phyloP scores from a whole-genome alignment of 2,797 vertebrate species.

The Botia kubotai region DNA sequence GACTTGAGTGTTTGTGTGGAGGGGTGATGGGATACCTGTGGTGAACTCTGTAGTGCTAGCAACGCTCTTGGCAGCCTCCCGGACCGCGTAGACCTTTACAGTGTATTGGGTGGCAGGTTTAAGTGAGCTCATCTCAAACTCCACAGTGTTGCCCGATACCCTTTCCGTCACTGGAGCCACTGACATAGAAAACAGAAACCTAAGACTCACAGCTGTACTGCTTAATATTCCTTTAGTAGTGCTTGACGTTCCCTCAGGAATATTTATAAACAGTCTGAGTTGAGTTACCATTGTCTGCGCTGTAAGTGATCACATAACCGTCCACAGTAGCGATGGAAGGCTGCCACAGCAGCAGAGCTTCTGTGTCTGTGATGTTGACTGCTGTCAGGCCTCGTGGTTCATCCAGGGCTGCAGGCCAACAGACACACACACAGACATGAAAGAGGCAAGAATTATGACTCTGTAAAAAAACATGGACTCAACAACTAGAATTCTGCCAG shows the following conservation, averaged over 20 bases:
- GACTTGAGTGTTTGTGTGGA: not conserved
- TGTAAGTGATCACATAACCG: conserved; percentile 90
- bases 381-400: conserved; percentile 87
- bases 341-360: conserved; percentile 91
- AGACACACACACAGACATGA: conserved; percentile 51
- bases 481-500: not conserved
- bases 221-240: not conserved
- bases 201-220: conserved; percentile 14
- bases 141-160: conserved; percentile 91
- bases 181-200: conserved; percentile 60
- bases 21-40: conserved; percentile 78
- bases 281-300: conserved; percentile 82
- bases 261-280: not conserved
- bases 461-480: conserved; percentile 4
- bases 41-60: conserved; percentile 85
- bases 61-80: conserved; percentile 85
- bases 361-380: conserved; percentile 89
- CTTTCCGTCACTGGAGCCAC: conserved; percentile 85
- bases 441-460: conserved; percentile 14
- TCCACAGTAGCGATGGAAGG: conserved; percentile 92
- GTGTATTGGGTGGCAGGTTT: conserved; percentile 87
- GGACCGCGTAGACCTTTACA: conserved; percentile 86
- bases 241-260: not conserved
- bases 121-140: conserved; percentile 86
- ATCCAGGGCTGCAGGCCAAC: conserved; percentile 83